phyloP scores from a whole-genome alignment of 1,140 invertebrate species.

The Nasonia longicornis region DNA sequence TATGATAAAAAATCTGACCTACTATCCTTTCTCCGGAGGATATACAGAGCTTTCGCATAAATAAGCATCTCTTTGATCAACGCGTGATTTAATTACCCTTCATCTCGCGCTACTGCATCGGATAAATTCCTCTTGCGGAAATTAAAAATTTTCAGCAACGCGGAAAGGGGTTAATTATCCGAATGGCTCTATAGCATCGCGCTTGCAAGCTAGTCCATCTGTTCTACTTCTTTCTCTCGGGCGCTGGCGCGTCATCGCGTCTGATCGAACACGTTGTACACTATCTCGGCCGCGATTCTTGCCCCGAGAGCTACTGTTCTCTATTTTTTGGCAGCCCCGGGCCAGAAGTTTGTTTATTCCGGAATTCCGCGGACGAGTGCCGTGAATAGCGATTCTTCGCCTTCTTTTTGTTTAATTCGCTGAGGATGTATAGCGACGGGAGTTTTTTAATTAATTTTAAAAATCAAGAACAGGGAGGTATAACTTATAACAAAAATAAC shows the following conservation, averaged over 20 bases:
- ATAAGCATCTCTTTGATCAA: too few species aligned
- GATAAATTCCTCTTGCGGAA: background rate
- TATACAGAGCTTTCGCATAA: too few species aligned
- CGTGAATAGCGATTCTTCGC: background rate
- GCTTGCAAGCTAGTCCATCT: background rate
- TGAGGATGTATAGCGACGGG: too few species aligned
- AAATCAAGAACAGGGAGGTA: too few species aligned
- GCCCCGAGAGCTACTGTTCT: background rate
- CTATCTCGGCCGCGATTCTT: background rate
- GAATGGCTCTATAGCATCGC: background rate
- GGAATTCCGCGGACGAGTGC: background rate
- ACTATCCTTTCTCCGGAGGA: background rate
- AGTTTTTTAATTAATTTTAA: too few species aligned
- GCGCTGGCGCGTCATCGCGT: slow-evolving; percentile 18
- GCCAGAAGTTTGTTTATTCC: slow-evolving; percentile 36
- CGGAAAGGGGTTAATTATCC: slow-evolving; percentile 29
- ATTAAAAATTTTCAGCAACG: background rate
- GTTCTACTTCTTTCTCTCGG: slow-evolving; percentile 3
- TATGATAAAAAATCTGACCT: background rate
- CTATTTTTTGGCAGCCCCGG: slow-evolving; percentile 6
- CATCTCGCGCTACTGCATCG: too few species aligned
- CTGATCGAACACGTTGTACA: slow-evolving; percentile 30
- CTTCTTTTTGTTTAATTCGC: background rate
- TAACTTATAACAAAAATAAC: too few species aligned
- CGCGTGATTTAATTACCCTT: too few species aligned